A percentile compares a stretch with the other conserved stretches of the same genome.
Evolutionary conservation across 2,888 invertebrate species (phyloP).

Genomic region (Eutolmus rufibarbis): DNA sequence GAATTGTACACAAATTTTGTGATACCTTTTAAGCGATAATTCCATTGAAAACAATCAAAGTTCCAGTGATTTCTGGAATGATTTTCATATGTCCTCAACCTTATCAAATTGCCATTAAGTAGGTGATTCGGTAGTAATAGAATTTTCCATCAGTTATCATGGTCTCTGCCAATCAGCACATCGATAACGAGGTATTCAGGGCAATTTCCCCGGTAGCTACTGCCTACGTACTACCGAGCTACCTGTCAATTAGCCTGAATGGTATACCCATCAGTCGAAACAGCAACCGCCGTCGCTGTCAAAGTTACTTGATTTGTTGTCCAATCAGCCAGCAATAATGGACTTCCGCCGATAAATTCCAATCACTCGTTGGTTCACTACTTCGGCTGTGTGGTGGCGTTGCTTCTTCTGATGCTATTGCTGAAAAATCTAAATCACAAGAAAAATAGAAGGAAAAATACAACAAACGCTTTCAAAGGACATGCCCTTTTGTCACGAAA

Average conservation of each 20-base stretch:
- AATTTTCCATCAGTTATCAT: neutral
- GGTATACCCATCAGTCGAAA: neutral
- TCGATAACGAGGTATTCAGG: neutral
- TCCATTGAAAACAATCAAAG: neutral
- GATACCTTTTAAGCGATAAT: neutral
- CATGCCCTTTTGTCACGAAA: conserved; percentile 21
- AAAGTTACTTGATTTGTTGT: conserved; percentile 42
- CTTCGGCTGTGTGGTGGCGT: neutral
- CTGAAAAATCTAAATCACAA: neutral
- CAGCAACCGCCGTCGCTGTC: neutral
- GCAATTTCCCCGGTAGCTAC: neutral
- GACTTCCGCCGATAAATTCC: conserved; percentile 20
- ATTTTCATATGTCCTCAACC: neutral
- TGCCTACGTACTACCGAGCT: neutral
- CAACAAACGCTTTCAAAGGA: neutral
- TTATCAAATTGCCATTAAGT: neutral
- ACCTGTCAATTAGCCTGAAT: neutral
- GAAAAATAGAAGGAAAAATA: neutral
- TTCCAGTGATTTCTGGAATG: neutral
- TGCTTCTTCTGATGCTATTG: neutral
- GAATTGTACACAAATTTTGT: no score
- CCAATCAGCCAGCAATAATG: conserved; percentile 41
- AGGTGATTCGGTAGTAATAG: neutral
- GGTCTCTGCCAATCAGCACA: neutral
- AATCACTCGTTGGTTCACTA: neutral